Percentiles rank a stretch among this genome's conserved stretches.
Evolutionary conservation across 1,140 invertebrate species (phyloP).

Genomic region (Drosophila murphyi): DNA sequence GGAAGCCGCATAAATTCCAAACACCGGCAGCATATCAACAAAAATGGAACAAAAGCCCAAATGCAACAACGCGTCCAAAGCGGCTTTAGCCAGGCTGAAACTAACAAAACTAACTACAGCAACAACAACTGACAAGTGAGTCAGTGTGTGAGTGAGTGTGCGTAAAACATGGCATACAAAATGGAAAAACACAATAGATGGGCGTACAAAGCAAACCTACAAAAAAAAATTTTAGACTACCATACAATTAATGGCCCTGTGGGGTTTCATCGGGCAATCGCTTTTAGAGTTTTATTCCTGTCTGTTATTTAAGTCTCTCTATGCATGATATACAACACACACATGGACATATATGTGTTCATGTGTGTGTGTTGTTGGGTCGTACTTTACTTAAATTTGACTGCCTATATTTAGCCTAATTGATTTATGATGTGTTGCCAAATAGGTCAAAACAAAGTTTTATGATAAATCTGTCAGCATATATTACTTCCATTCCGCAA

Average conservation of each 20-base stretch:
- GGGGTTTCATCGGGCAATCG: slow-evolving; percentile 67
- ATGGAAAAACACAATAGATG: slow-evolving; percentile 47
- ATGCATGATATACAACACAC: slow-evolving; percentile 1
- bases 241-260: slow-evolving; percentile 79
- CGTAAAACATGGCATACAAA: slow-evolving; percentile 31
- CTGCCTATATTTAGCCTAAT: slow-evolving; percentile 1
- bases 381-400: slow-evolving; percentile 16
- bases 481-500: neutral
- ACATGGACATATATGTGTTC: neutral
- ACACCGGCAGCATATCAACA: slow-evolving; percentile 61
- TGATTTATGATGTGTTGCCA: slow-evolving; percentile 16
- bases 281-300: slow-evolving; percentile 52
- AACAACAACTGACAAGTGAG: slow-evolving; percentile 44
- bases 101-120: slow-evolving; percentile 64
- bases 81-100: slow-evolving; percentile 61
- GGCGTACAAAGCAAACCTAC: slow-evolving; percentile 38
- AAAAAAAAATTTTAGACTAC: slow-evolving; percentile 52
- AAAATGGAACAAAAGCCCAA: slow-evolving; percentile 53
- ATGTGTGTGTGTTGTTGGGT: neutral
- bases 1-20: slow-evolving; percentile 80
- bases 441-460: neutral
- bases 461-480: neutral
- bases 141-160: slow-evolving; percentile 23
- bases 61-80: slow-evolving; percentile 66
- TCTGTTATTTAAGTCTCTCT: slow-evolving; percentile 30